Evolutionary conservation across 2,113 vertebrate genomes (phyloP).

Genomic region (Psilopogon haemacephalus): DNA sequence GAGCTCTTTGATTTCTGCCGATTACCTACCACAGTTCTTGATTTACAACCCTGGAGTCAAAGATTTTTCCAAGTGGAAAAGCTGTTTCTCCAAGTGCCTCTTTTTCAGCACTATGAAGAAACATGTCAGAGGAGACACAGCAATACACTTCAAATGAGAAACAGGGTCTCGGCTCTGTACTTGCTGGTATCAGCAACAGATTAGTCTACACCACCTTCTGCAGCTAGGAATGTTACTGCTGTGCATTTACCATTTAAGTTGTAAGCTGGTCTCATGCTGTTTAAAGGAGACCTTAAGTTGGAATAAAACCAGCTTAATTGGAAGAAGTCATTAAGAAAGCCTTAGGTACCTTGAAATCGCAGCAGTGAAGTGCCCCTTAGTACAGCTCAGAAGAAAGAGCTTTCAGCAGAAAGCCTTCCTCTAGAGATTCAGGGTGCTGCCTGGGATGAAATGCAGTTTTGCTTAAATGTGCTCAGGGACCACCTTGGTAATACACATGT

Average conservation of each 20-base stretch:
- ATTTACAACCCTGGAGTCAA: constrained; percentile 40
- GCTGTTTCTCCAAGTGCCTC: constrained; percentile 55
- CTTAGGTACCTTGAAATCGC: neutral
- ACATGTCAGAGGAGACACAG: constrained; percentile 60
- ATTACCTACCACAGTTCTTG: neutral
- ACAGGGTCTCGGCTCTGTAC: neutral
- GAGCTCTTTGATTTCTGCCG: neutral
- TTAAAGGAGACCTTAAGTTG: constrained; percentile 34
- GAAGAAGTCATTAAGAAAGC: constrained; percentile 49
- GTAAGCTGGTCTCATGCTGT: constrained; percentile 34
- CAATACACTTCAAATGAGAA: constrained; percentile 5
- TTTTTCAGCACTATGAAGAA: constrained; percentile 58
- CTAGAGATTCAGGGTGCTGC: neutral
- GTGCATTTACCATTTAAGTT: constrained; percentile 37
- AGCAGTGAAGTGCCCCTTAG: neutral
- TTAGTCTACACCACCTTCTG: constrained; percentile 68
- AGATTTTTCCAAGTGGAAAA: constrained; percentile 29
- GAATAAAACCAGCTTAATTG: constrained; percentile 24
- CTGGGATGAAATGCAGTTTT: neutral
- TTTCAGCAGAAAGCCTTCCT: constrained; percentile 8
- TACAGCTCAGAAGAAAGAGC: neutral
- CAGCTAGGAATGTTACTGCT: constrained; percentile 48
- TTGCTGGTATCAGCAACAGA: constrained; percentile 68
- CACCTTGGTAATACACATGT: neutral
- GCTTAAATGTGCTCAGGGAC: neutral